These are phyloP conservation scores for Castor canadensis DNA, from an alignment of 2,113 vertebrate species.

Conservation along the genomic window DNA sequence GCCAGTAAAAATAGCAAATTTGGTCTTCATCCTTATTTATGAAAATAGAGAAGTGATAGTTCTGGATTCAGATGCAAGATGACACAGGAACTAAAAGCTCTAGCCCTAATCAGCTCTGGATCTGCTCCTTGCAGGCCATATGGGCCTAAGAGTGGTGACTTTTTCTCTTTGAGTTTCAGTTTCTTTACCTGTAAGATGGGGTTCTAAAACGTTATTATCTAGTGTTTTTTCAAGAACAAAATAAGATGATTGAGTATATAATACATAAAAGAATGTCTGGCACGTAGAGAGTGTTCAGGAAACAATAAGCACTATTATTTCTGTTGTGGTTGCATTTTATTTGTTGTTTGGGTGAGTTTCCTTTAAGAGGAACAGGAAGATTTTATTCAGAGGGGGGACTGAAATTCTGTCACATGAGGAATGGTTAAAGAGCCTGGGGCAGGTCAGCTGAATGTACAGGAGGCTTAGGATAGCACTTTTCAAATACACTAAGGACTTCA, in stretches of 20 bases:
- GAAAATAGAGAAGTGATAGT: background rate
- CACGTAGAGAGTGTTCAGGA: background rate
- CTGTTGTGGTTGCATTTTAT: background rate
- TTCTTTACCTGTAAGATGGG: constrained; percentile 23
- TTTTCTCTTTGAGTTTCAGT: background rate
- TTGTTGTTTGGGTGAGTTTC: background rate
- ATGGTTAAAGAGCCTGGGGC: background rate
- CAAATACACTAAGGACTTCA: background rate
- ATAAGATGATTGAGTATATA: background rate
- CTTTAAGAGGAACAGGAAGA: background rate
- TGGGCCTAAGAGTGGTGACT: background rate
- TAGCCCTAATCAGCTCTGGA: background rate
- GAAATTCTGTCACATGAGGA: background rate
- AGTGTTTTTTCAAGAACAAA: background rate
- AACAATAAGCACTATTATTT: background rate
- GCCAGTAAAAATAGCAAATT: background rate
- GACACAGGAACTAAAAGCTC: background rate
- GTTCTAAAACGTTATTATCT: background rate
- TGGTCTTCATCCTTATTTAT: background rate
- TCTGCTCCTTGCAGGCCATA: background rate
- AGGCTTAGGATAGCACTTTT: background rate
- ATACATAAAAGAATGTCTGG: background rate
- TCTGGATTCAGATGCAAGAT: background rate
- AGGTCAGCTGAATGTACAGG: background rate
- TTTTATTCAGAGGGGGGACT: background rate